phyloP scores from a whole-genome alignment of 37 sponge, comb jelly and placozoan genomes.

The Eunapius fragilis region DNA sequence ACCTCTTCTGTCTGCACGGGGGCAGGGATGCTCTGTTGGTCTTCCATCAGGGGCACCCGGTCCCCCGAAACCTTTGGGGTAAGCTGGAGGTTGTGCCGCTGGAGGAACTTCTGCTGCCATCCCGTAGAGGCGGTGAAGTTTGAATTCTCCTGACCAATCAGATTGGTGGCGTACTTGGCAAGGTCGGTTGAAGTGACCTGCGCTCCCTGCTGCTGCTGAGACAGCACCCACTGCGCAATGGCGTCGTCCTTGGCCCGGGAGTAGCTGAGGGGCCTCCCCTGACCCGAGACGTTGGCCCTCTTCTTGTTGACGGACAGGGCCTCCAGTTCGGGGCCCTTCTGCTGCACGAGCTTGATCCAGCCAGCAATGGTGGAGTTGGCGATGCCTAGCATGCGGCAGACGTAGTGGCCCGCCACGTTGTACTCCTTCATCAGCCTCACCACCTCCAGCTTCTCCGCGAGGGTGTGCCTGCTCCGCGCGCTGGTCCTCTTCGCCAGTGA shows the following conservation, averaged over 20 bases:
- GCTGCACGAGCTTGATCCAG: slow-evolving; percentile 78
- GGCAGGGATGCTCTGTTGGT: slow-evolving; percentile 40
- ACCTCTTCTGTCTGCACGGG: slow-evolving; percentile 71
- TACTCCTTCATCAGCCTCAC: slow-evolving; percentile 68
- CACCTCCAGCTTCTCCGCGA: slow-evolving; percentile 83
- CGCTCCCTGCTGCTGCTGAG: slow-evolving; percentile 39
- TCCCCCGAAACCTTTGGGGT: slow-evolving; percentile 8
- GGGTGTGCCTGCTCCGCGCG: slow-evolving; percentile 50
- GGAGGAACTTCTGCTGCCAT: slow-evolving; percentile 76
- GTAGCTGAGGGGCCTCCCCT: slow-evolving; percentile 63
- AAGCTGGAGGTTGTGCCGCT: slow-evolving; percentile 64
- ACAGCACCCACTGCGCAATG: slow-evolving; percentile 75
- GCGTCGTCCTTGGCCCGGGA: slow-evolving; percentile 68
- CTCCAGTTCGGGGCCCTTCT: slow-evolving; percentile 62
- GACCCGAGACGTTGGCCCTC: slow-evolving; percentile 57
- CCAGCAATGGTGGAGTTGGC: slow-evolving; percentile 81
- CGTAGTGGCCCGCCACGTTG: slow-evolving; percentile 57
- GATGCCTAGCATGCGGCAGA: slow-evolving; percentile 74
- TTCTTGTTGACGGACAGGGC: slow-evolving; percentile 63
- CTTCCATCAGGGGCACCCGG: slow-evolving; percentile 14
- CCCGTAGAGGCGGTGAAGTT: slow-evolving; percentile 68
- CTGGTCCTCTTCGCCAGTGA: slow-evolving; percentile 3
- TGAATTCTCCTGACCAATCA: slow-evolving; percentile 61
- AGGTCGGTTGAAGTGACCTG: slow-evolving; percentile 56
- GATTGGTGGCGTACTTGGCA: slow-evolving; percentile 46